Percentiles rank a stretch among this genome's conserved stretches.
phyloP scores from a whole-genome alignment of 2,888 invertebrate genomes.

The Tanytarsus gracilentus region DNA sequence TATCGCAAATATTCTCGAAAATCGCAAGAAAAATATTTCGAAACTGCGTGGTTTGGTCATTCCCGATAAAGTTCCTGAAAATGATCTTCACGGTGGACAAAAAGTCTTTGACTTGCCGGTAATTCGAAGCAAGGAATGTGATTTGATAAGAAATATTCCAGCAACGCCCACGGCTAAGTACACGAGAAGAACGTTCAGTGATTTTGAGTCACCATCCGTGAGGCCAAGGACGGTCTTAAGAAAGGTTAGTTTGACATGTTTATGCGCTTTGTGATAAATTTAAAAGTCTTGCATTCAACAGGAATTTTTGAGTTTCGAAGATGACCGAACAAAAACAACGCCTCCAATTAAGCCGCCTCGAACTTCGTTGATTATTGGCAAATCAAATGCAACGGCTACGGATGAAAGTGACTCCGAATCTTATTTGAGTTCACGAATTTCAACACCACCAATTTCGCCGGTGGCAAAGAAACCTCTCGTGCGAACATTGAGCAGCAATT shows the following conservation, averaged over 20 bases:
- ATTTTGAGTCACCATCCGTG: conserved; percentile 31
- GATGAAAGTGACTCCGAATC: conserved; percentile 81
- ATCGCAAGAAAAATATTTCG: conserved; percentile 70
- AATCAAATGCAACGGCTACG: conserved; percentile 6
- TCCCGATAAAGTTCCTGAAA: conserved; percentile 58
- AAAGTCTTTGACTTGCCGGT: conserved; percentile 55
- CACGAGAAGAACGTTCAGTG: conserved; percentile 31
- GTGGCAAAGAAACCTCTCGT: conserved; percentile 49
- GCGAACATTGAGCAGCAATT: conserved; percentile 62
- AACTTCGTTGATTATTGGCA: conserved; percentile 37
- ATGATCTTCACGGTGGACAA: conserved; percentile 34
- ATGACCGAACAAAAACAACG: conserved; percentile 31
- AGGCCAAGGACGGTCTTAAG: no score
- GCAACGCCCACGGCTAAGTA: conserved; percentile 37
- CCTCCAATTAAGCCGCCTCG: conserved; percentile 41
- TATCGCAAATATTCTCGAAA: conserved; percentile 67
- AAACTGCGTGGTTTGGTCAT: conserved; percentile 82
- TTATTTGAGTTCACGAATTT: conserved; percentile 75
- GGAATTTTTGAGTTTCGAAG: conserved; percentile 18
- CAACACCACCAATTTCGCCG: conserved; percentile 63
- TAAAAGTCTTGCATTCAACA: no score
- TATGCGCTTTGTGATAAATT: no score
- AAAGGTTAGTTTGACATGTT: no score
- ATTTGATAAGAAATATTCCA: conserved; percentile 41
- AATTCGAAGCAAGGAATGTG: conserved; percentile 64